A percentile compares a stretch with the other conserved stretches of the same genome.
Conservation (phyloP, 1,140 invertebrate genomes). For the Aphelinus certus region DNA sequence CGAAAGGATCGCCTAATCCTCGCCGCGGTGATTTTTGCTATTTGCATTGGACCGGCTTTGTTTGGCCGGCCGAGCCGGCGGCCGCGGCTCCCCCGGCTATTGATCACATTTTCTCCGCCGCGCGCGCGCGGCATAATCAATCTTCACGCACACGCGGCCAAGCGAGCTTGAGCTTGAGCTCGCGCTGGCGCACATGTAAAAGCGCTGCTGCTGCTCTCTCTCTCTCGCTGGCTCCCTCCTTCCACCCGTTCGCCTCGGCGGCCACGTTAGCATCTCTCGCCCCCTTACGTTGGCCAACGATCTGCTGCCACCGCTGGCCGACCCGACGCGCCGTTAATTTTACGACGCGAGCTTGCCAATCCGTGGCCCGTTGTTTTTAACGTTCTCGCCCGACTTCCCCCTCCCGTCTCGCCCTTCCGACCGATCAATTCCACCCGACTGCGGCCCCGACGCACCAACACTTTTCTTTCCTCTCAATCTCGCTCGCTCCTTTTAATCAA, state of each 20-base stretch:
- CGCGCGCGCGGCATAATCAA: conserved; percentile 61
- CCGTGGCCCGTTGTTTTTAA: not conserved
- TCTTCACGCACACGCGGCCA: conserved; percentile 59
- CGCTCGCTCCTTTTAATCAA: not conserved
- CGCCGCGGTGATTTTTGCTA: conserved; percentile 59
- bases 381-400: not conserved
- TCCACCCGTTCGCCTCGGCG: conserved; percentile 8
- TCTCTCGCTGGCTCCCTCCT: not conserved
- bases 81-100: conserved; percentile 64
- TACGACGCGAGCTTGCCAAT: conserved; percentile 17
- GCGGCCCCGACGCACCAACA: too few species aligned
- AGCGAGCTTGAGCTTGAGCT: conserved; percentile 44
- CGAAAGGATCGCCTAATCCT: conserved; percentile 43
- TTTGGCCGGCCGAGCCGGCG: conserved; percentile 43
- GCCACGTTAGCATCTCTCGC: conserved; percentile 28
- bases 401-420: too few species aligned
- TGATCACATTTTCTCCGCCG: conserved; percentile 64
- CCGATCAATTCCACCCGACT: too few species aligned
- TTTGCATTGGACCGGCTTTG: conserved; percentile 49
- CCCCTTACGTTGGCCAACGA: not conserved
- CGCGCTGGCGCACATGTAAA: conserved; percentile 50
- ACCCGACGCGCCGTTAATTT: conserved; percentile 24
- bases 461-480: not conserved
- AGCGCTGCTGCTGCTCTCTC: not conserved
- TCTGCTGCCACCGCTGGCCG: not conserved